Evolutionary conservation across 53 echinoderm and acorn worm species (phyloP).

Genomic region (Paelopatides confundens): DNA sequence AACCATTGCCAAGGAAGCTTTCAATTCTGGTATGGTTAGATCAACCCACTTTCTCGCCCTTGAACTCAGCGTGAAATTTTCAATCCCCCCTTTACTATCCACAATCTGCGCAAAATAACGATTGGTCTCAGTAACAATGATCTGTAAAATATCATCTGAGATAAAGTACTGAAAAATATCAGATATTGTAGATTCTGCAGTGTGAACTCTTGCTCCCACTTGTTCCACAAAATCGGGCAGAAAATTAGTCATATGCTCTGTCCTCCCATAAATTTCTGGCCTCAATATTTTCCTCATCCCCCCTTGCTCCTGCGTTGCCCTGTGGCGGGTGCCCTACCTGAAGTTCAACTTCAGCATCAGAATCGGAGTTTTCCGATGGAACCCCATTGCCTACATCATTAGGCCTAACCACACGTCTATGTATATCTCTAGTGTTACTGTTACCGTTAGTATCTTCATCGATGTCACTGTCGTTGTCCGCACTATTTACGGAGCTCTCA

Average conservation of each 20-base stretch:
- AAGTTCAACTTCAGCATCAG: neutral
- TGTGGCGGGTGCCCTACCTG: too few relatives aligned
- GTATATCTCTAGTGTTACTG: neutral
- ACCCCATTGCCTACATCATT: neutral
- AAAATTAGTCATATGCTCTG: neutral
- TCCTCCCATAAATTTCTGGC: too few relatives aligned
- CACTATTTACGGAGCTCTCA: conserved; percentile 17
- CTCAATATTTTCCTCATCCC: too few relatives aligned
- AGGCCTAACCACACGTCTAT: neutral
- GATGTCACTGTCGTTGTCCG: neutral
- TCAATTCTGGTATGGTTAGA: neutral
- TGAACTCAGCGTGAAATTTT: neutral
- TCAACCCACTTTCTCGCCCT: neutral
- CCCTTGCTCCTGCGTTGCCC: too few relatives aligned
- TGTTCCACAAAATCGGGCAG: neutral
- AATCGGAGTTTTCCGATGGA: conserved; percentile 2
- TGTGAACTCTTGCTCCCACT: conserved; percentile 1
- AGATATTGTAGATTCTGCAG: neutral
- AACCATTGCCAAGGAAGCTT: neutral
- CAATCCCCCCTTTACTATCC: neutral
- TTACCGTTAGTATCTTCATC: neutral
- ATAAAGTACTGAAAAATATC: conserved; percentile 5
- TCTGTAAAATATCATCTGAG: neutral
- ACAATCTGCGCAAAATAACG: conserved; percentile 2
- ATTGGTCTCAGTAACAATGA: too few relatives aligned